Base-by-base conservation (phyloP, 2,888 invertebrate species). In the Xanthorhoe spadicearia region DNA sequence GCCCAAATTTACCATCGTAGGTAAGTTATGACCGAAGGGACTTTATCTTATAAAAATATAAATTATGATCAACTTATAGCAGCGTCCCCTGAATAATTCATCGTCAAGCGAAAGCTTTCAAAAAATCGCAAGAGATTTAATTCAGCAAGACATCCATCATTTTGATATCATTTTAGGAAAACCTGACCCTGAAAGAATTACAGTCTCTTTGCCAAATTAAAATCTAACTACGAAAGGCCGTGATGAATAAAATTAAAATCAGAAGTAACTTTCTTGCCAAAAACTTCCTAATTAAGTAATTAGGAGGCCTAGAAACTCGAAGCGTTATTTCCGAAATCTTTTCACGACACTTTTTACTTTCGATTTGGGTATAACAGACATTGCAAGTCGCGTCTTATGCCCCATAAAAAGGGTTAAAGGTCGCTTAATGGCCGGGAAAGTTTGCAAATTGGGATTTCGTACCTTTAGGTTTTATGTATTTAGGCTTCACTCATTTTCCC, bases 381-480 rank as follows among this genome's bases (percentile, higher is more conserved):
- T 70, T 66, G 50, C 61, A 67, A 72, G 76, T 77, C 72, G 70
- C 61, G 67, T 69, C 70, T 64, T 73, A 73, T 68, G 67, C 65
- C 65, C 72, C 69, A 72, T 75, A 66, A 76, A 79, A 77, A 74
- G 76, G 73, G 76, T 76, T 75, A 76, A 78, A 78, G 78, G 77
- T 74, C 74, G 73, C 71, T 62, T 77, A 76, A 74, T 67, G 72
- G 68, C 53, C 57, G 74, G 69, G 51, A 71, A 80, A 82, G 75
- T 82, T 81, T 76, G 67, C 66, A 78, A 82, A 81, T 82, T 77
- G 76, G 72, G 73, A 76, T 79, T 67, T 70, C 71, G 69, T 60
- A 66, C 74, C 74, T 79, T 71, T 76, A 71, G 72, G 74, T 72
- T 75, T 80, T 77, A 77, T 77, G 77, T 76, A 72, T 77, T 77